These are phyloP conservation scores for Dunckerocampus dactyliophorus DNA, from an alignment of 2,113 vertebrate genomes.

Conservation along the genomic window DNA sequence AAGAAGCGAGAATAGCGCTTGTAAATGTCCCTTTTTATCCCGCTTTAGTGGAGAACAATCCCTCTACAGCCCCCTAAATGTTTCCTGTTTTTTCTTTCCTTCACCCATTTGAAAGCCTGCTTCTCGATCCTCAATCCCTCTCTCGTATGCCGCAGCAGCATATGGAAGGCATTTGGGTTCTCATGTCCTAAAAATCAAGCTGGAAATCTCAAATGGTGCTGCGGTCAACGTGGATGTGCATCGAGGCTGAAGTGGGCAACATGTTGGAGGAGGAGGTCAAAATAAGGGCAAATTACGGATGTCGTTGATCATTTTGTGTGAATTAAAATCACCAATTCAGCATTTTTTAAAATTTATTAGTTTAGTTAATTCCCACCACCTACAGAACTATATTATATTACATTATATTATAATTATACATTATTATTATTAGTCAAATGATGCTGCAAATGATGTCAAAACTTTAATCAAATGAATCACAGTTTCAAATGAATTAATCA, in stretches of 20 bases:
- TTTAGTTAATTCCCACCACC: not conserved
- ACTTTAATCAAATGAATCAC: no score
- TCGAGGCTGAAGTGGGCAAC: conserved; percentile 21
- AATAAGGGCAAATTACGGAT: conserved; percentile 8
- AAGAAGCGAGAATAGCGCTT: conserved; percentile 1
- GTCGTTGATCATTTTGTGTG: no score
- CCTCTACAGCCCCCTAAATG: conserved; percentile 34
- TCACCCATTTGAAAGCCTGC: conserved; percentile 4
- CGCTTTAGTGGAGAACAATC: conserved; percentile 11
- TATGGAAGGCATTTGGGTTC: conserved; percentile 62
- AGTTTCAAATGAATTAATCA: no score
- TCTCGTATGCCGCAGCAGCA: conserved; percentile 36
- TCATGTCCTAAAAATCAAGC: conserved; percentile 45
- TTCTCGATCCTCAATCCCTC: conserved; percentile 1
- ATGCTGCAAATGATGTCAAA: no score
- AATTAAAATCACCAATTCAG: no score
- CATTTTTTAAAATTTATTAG: no score
- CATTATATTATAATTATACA: no score
- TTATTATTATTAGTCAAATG: no score
- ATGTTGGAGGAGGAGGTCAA: conserved; percentile 19
- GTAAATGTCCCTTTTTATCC: conserved; percentile 14
- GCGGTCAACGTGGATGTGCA: conserved; percentile 14
- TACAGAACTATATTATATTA: not conserved
- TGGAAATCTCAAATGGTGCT: conserved; percentile 39
- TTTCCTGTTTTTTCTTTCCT: conserved; percentile 19